Evolutionary conservation across 2,797 vertebrate genomes (phyloP), one percentile per base, ranked within the genome.

Genomic region (Denticeps clupeoides): DNA sequence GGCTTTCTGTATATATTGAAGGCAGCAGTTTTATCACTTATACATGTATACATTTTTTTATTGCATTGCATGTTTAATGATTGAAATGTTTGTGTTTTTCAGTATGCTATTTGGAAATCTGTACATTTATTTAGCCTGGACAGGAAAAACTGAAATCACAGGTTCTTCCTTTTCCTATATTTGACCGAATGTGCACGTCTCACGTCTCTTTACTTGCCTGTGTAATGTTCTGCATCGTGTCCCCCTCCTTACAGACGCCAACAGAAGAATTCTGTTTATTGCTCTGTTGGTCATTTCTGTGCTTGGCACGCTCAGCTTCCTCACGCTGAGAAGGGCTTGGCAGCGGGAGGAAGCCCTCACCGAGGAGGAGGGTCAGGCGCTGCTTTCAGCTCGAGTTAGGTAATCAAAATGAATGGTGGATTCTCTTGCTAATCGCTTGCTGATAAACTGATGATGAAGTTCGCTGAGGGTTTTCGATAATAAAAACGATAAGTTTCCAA

Each of bases 71-170:
- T 15, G 38, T 21, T n/a, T n/a, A n/a, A n/a, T 32, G 45, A 12
- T 28, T 19, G 2, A 56, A 38, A 45, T 41, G 1, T 49, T 7
- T 53, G 25, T 62, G 12, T 13, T 64, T 69, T 54, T 19, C 77
- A 87, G 84, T 69, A 84, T 87, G 84, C 19, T 87, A 52, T 86
- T 86, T 70, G 85, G 85, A n/a, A 87, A 87, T 68, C 77, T 86
- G 28, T 87, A 82, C 64, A 78, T 87, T 64, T 87, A 86, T 60
- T 67, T 87, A 29, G 80, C 83, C 53, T 87, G 85, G 85, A 83
- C 77, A n/a, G 82, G 77, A 64, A 75, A 46, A 59, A 62, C 69
- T 2, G 74, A 78, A 54, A 82, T 87, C 63, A 63, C 82, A 82
- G 85, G 84, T 87, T 72, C 41, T 48, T 33, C 53, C 7, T 29